These are phyloP conservation scores for Protobothrops flavoviridis DNA, from an alignment of 2,113 vertebrate species.

Conservation along the genomic window DNA sequence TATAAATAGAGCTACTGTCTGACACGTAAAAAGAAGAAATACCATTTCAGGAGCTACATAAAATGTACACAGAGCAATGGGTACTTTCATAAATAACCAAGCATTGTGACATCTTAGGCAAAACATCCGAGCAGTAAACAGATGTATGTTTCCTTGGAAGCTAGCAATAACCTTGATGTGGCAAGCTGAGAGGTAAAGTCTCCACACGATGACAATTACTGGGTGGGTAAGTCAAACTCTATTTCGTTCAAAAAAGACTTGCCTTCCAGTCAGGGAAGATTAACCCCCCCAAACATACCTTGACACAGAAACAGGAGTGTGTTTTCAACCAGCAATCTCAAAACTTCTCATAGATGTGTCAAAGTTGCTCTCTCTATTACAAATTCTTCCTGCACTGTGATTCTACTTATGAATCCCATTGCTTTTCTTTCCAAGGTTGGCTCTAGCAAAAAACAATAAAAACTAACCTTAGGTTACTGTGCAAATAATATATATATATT, in stretches of 20 bases:
- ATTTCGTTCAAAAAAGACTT: neutral
- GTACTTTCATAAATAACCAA: conserved; percentile 7
- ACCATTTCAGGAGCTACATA: neutral
- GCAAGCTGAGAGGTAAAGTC: neutral
- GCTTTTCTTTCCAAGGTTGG: neutral
- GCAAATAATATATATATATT: neutral
- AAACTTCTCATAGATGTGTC: neutral
- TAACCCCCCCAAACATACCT: neutral
- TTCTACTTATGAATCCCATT: neutral
- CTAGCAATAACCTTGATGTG: conserved; percentile 18
- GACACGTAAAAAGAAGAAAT: neutral
- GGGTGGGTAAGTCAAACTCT: neutral
- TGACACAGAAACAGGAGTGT: neutral
- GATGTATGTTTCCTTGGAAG: neutral
- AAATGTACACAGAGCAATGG: neutral
- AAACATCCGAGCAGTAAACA: neutral
- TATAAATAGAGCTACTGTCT: neutral
- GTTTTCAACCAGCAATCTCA: neutral
- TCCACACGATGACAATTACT: neutral
- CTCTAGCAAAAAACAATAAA: neutral
- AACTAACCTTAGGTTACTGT: neutral
- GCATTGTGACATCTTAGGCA: neutral
- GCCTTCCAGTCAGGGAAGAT: neutral
- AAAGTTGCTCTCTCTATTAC: neutral
- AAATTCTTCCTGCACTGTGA: neutral